A percentile compares a stretch with the other conserved stretches of the same genome.
These are phyloP conservation scores for Cacatua alba DNA, from an alignment of 2,113 vertebrate genomes.

Conservation along the genomic window DNA sequence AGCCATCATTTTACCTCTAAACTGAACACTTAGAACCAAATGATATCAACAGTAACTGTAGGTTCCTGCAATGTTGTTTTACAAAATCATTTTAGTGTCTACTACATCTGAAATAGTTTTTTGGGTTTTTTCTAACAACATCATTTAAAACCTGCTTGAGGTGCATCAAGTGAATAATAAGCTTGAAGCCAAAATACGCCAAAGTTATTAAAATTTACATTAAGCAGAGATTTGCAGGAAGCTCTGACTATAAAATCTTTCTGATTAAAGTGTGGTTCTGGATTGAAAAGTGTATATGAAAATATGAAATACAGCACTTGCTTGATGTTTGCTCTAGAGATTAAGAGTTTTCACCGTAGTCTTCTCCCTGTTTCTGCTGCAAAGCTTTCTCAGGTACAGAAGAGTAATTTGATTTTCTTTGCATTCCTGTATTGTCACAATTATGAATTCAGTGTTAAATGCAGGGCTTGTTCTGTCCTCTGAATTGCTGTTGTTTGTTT, in stretches of 20 bases:
- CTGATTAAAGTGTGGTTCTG: conserved; percentile 43
- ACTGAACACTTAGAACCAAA: not conserved
- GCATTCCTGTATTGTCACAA: not conserved
- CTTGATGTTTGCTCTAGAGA: conserved; percentile 29
- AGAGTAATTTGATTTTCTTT: not conserved
- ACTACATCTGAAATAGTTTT: conserved; percentile 9
- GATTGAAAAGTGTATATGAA: not conserved
- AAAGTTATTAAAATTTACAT: conserved; percentile 44
- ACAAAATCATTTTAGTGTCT: conserved; percentile 26
- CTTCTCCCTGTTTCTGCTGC: not conserved
- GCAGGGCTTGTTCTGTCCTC: not conserved
- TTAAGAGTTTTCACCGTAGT: conserved; percentile 7
- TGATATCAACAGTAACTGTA: not conserved
- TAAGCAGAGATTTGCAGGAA: conserved; percentile 44
- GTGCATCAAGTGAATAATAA: conserved; percentile 1
- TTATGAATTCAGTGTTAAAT: not conserved
- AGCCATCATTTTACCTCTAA: not conserved
- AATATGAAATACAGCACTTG: conserved; percentile 30
- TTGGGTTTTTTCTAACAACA: not conserved
- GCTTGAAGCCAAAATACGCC: conserved; percentile 43
- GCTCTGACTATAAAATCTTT: conserved; percentile 52
- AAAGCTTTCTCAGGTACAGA: not conserved
- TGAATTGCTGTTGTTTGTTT: not conserved
- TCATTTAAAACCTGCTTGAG: conserved; percentile 42
- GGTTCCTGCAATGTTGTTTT: not conserved